A percentile compares a stretch with the other conserved stretches of the same genome.
Conservation (phyloP, 2,797 vertebrate species). For the Crocidura indochinensis region DNA sequence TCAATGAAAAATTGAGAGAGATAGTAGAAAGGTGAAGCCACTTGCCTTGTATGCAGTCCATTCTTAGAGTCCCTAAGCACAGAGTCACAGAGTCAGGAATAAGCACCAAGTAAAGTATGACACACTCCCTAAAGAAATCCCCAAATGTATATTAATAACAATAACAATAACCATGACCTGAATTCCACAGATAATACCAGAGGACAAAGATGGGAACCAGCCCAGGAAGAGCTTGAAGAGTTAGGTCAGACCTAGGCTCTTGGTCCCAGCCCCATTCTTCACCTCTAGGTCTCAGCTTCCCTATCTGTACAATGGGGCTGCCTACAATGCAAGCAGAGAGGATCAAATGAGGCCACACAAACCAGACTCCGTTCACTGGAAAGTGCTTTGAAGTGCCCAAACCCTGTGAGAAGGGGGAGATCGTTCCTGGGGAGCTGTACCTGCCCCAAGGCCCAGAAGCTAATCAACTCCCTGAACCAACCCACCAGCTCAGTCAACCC, state of each 20-base stretch:
- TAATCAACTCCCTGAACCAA: slow-evolving; percentile 78
- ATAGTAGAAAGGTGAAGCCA: background rate
- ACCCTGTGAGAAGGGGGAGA: background rate
- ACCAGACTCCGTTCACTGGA: slow-evolving; percentile 2
- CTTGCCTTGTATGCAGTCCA: too few species aligned
- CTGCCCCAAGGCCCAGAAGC: slow-evolving; percentile 63
- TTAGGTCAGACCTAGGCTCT: background rate
- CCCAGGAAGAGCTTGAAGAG: background rate
- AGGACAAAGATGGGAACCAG: background rate
- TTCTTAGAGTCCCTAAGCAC: too few species aligned
- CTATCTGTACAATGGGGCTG: background rate
- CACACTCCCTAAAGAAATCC: too few species aligned
- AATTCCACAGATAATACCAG: background rate
- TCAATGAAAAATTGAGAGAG: background rate
- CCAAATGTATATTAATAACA: too few species aligned
- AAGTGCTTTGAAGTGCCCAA: slow-evolving; percentile 31
- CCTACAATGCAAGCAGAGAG: background rate
- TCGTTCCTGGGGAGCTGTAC: slow-evolving; percentile 14
- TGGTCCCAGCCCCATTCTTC: background rate
- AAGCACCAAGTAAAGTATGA: too few species aligned
- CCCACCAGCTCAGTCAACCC: slow-evolving; percentile 57
- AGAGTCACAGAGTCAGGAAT: too few species aligned
- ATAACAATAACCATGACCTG: background rate
- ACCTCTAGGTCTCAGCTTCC: slow-evolving; percentile 24
- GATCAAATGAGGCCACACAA: slow-evolving; percentile 33